Base-by-base conservation (phyloP, 2,888 invertebrate genomes). In the Cheilosia vulpina region DNA sequence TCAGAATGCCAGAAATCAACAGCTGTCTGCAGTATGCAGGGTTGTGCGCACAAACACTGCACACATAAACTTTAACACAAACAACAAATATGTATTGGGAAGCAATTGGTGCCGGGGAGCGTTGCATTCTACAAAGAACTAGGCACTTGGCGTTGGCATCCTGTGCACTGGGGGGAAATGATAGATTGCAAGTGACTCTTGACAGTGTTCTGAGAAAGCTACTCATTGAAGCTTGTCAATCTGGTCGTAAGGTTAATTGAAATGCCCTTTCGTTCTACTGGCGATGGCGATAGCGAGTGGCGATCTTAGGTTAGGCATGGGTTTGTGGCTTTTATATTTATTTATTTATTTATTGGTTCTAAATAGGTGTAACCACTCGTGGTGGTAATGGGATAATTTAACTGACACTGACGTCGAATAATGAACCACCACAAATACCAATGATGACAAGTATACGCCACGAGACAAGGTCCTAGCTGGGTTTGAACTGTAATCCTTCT, bases 1-100 rank as follows among this genome's bases (percentile, higher is more conserved):
- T 79, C 84, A 75, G 75, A 60, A 68, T 80, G 84, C 84, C 84
- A 84, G 60, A 75, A 84, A 79, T 84, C 79, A 84, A 84, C 84
- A 84, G 69, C 73, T 84, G 63, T 31, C 53, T 71, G 11, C 55
- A 15, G 7, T 71, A 24, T n/a, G n/a, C n/a, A n/a, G 63, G 65
- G 68, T 63, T 78, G 21, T 27, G 34, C 27, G 34, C 27, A 55
- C 38, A 38, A 55, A 19, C 47, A 47, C 55, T 45, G 17, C 13
- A 34, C 47, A 65, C 73, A 17, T 47, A 17, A 15, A 52, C 38
- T 31, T 27, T 34, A 9, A 43, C 58, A 50, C 21, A n/a, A 52
- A 65, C 45, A 66, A 53, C 52, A 43, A 63, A 45, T 66, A 27
- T 27, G 27, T 27, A 52, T 75, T 50, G 50, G 50, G 41, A 45